These are phyloP conservation scores for Xenopus laevis DNA, from an alignment of 2,113 vertebrate species.

Conservation along the genomic window DNA sequence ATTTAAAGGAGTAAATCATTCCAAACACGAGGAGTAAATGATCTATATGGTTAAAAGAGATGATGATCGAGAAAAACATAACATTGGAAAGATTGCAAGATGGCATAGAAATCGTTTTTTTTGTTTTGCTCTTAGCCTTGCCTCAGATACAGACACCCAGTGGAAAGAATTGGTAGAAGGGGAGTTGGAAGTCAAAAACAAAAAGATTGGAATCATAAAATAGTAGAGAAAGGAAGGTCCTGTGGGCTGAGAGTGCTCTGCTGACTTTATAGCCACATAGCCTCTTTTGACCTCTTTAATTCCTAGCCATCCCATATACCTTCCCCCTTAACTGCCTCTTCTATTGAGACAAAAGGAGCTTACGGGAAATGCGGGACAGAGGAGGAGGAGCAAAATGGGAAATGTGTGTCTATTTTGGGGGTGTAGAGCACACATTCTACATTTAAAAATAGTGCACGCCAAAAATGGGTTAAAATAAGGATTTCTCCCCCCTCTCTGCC, in stretches of 20 bases:
- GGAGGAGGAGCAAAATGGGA: constrained; percentile 16
- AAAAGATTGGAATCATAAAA: neutral
- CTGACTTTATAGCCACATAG: neutral
- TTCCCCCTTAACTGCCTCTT: too few species aligned
- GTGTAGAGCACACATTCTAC: too few species aligned
- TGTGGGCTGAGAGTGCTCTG: neutral
- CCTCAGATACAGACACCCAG: too few species aligned
- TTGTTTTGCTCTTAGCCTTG: too few species aligned
- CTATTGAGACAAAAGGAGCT: neutral
- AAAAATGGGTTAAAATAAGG: neutral
- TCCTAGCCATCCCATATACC: neutral
- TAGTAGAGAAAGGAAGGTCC: neutral
- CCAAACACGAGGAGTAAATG: too few species aligned
- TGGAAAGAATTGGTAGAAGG: too few species aligned
- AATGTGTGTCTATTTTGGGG: neutral
- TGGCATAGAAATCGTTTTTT: too few species aligned
- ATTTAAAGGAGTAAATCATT: too few species aligned
- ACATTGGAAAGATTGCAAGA: too few species aligned
- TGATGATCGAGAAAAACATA: too few species aligned
- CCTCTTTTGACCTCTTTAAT: neutral
- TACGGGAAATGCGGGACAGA: constrained; percentile 46
- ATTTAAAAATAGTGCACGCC: neutral
- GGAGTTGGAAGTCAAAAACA: too few species aligned
- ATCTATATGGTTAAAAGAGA: too few species aligned
- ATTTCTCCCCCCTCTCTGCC: neutral